Evolutionary conservation across 2,888 invertebrate species (phyloP), one percentile per base, ranked within the genome.

Genomic region (Schizaphis graminum): DNA sequence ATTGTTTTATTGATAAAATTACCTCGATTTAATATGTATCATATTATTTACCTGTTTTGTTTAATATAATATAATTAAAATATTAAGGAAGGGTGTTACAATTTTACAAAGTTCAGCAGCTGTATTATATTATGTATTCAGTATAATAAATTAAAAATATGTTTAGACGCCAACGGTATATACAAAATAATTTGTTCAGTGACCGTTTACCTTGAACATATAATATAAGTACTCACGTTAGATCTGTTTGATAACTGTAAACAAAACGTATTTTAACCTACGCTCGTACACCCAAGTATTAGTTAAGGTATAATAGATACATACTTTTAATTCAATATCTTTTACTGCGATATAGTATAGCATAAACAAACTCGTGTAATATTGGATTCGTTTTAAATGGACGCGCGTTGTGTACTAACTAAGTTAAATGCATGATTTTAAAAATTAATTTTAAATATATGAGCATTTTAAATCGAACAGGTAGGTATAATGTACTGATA

Each of bases 231-330:
- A 89, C 56, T 28, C 1, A 5, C 57, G 44, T 57, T 57, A 41
- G 57, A 41, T 89, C 57, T 26, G 41, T 89, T 26, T 61, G 89
- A 89, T 26, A 61, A 53, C 88, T 89, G 56, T 89, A 89, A 57
- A 89, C 57, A 24, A 88, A 56, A 56, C 47, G 4, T 56, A 56
- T 56, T 89, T 8, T 89, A 57, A 61, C 89, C 89, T 89, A 89
- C 89, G 57, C 88, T 35, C 26, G 8, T 57, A 57, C 89, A 89
- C 61, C 57, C 57, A 89, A 61, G 56, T 89, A 44, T 57, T 57
- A 11, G 10, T 41, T 44, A 89, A 61, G 57, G 28, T 44, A 67
- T 67, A 21, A 67, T 67, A 67, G 67, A 67, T 67, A 35, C 13
- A 67, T 67, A 67, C 35, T 67, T 67, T 67, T 35, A 21, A 67